Base-by-base conservation (phyloP, 1,140 invertebrate species). In the Melitaea cinxia region DNA sequence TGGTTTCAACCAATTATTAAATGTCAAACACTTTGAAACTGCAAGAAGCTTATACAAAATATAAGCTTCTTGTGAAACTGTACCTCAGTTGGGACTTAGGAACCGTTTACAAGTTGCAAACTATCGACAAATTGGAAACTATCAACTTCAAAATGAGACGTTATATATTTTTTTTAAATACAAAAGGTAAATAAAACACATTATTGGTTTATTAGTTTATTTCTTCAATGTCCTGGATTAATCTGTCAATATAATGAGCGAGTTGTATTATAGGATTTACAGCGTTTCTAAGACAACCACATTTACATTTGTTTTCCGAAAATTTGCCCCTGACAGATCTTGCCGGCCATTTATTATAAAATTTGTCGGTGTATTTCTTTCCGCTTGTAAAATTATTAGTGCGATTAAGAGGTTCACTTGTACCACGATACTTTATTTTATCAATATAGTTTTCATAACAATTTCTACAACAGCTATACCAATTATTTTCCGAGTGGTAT, bases 201-300 rank as follows among this genome's bases (percentile, higher is more conserved):
- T 4, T 26, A 33, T 52, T 10, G 33, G 10, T 30, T 37, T 55
- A 55, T 14, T 21, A 55, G 45, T 54, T 54, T 54, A 54, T 19
- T 6, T 71, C 65, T n/a, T 59, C 24, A 9, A 80, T 59, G 56
- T 83, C 80, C 60, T 80, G 73, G 15, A 87, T 24, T 30, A 84
- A 65, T 12, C 55, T 78, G 54, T 88, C 83, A 6, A 88, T 75
- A 49, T 78, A 81, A 10, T 55, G 70, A 39, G 79, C 77, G 12
- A 90, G 64, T 70, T 80, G 72, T 19, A 83, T 35, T 68, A 88
- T 83, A 1, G 80, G 81, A 47, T 81, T 78, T 4, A 72, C 49
- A n/a, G 69, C 58, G 66, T 63, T 67, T 23, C 70, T 70, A 5
- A 67, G 39, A 52, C 74, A 68, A 24, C 54, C 55, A 71, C 75